Conservation (phyloP, 2,113 vertebrate species). For the Amphilophus citrinellus region DNA sequence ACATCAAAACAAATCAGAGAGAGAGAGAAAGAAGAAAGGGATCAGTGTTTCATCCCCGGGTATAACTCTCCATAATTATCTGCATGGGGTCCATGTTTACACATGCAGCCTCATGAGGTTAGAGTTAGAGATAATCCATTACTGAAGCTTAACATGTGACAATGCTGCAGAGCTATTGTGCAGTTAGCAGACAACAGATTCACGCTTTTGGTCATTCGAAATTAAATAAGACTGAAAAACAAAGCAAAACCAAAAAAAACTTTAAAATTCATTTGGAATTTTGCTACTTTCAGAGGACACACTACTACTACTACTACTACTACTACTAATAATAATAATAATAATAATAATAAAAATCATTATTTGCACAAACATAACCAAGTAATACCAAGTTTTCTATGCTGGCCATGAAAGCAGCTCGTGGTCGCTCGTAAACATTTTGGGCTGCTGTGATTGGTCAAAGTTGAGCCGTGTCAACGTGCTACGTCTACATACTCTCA, state of each 20-base stretch:
- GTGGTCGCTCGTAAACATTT: slow-evolving; percentile 33
- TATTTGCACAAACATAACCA: neutral
- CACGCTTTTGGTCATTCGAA: neutral
- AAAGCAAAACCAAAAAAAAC: neutral
- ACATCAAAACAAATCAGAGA: slow-evolving; percentile 43
- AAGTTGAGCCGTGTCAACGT: slow-evolving; percentile 42
- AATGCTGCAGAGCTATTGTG: slow-evolving; percentile 23
- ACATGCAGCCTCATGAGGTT: slow-evolving; percentile 69
- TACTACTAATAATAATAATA: neutral
- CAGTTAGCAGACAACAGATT: neutral
- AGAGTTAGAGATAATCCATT: slow-evolving; percentile 62
- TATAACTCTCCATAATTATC: slow-evolving; percentile 65
- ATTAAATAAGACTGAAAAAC: neutral
- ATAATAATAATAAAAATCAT: too few relatives aligned
- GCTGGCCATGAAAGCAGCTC: slow-evolving; percentile 56
- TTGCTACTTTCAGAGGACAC: neutral
- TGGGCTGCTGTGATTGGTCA: slow-evolving; percentile 62
- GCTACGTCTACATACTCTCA: slow-evolving; percentile 43
- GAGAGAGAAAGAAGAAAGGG: slow-evolving; percentile 51
- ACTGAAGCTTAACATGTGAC: slow-evolving; percentile 61
- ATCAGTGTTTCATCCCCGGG: slow-evolving; percentile 50
- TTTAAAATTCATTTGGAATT: neutral
- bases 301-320: neutral
- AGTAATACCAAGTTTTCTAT: neutral
- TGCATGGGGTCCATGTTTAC: slow-evolving; percentile 67